Percentiles rank a stretch among this genome's conserved stretches.
These are phyloP conservation scores for Acomys russatus DNA, from an alignment of 2,797 vertebrate genomes.

Conservation along the genomic window DNA sequence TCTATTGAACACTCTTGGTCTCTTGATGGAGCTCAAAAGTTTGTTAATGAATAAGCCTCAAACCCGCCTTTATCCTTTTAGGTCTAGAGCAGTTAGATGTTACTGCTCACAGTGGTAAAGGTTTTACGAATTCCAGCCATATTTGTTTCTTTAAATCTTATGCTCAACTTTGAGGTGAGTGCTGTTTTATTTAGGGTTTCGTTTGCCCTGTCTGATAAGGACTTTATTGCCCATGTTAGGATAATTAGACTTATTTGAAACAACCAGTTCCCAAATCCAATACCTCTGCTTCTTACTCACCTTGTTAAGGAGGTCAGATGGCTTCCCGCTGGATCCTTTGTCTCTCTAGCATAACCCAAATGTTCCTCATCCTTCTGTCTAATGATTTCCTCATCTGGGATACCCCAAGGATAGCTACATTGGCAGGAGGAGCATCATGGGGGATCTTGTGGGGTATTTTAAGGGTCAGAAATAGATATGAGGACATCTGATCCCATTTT, in stretches of 20 bases:
- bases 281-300: neutral
- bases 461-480: neutral
- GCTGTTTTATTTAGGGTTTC: constrained; percentile 78
- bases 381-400: neutral
- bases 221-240: neutral
- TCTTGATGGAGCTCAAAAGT: neutral
- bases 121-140: neutral
- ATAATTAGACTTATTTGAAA: neutral
- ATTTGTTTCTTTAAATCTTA: neutral
- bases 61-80: neutral
- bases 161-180: neutral
- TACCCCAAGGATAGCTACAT: neutral
- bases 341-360: neutral
- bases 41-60: neutral
- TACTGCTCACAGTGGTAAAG: neutral
- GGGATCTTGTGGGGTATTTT: neutral
- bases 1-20: neutral
- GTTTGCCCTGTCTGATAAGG: neutral
- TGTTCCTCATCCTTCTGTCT: neutral
- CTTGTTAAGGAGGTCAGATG: neutral
- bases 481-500: neutral
- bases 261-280: neutral
- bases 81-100: neutral
- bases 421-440: neutral
- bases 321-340: neutral